Base-by-base conservation (phyloP, 2,888 invertebrate species). In the Netelia melanura region DNA sequence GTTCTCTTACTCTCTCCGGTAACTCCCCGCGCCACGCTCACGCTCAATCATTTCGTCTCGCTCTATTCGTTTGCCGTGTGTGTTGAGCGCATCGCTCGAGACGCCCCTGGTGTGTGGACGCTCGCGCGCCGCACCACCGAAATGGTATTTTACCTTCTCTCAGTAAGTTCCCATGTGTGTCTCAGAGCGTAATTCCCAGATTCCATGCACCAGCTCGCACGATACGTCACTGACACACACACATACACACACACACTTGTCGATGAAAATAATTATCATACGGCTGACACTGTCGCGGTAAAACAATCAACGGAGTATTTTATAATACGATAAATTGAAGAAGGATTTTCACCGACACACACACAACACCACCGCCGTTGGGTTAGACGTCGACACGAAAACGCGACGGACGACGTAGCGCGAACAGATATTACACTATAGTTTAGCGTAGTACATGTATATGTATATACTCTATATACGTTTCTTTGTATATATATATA, bases 91-190 rank as follows among this genome's bases (percentile, higher is more conserved):
- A 75, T 64, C 58, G 72, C 44, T 14, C 68, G 76, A 75, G 86
- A 86, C 84, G 83, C 84, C 86, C 85, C 54, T 38, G 38, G 38
- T 58, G 58, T 74, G 68, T 54, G 70, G 84, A 84, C 80, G 81
- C 80, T 68, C 74, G 58, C 64, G 38, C 58, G 58, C 43, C 43
- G 38, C 23, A 14, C 21, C 3, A 74, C 54, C 78, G 71, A 72
- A 85, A 68, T 79, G 58, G 67, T 83, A 83, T 76, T 79, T 80
- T 85, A 85, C 85, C 85, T 71, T 83, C 77, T 81, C 56, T 76
- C 71, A 75, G 75, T 70, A 67, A 76, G 70, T 80, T 71, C 58
- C 85, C 85, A 83, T 83, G 83, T 85, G 76, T 74, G 43, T 78
- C 58, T n/a, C 48, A 68, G 38, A 70, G 70, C 84, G 65, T 84